Percentiles rank a stretch among this genome's conserved stretches.
Evolutionary conservation across 2,797 vertebrate species (phyloP).

Genomic region (Hemibagrus guttatus): DNA sequence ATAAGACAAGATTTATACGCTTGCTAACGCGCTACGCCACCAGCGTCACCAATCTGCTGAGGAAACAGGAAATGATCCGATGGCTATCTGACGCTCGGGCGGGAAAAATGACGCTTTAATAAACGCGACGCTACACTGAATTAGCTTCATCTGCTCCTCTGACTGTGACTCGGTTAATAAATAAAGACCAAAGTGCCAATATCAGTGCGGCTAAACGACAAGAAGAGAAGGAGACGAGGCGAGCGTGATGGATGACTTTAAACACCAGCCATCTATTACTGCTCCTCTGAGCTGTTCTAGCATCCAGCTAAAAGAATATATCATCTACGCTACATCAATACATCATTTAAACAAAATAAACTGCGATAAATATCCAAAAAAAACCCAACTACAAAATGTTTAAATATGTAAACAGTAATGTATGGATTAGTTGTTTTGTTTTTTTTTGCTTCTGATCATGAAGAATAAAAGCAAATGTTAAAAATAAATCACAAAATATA

Average conservation of each 20-base stretch:
- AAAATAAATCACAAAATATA: neutral
- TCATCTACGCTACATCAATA: no score
- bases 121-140: constrained; percentile 43
- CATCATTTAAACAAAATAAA: neutral
- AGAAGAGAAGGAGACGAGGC: neutral
- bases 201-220: constrained; percentile 1
- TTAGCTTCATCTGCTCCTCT: constrained; percentile 22
- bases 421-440: no score
- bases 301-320: neutral
- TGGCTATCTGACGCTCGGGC: constrained; percentile 67
- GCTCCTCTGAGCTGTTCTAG: neutral
- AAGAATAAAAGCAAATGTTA: neutral
- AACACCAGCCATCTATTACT: neutral
- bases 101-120: constrained; percentile 79
- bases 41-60: constrained; percentile 53
- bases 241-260: constrained; percentile 9
- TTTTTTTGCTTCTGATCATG: neutral
- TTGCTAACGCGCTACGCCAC: constrained; percentile 36
- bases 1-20: constrained; percentile 55
- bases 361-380: no score
- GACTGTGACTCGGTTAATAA: constrained; percentile 17
- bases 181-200: neutral
- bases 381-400: neutral
- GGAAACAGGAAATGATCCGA: constrained; percentile 62
- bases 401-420: no score